These are phyloP conservation scores for Archips crataeganus DNA, from an alignment of 2,888 invertebrate species.

Conservation along the genomic window DNA sequence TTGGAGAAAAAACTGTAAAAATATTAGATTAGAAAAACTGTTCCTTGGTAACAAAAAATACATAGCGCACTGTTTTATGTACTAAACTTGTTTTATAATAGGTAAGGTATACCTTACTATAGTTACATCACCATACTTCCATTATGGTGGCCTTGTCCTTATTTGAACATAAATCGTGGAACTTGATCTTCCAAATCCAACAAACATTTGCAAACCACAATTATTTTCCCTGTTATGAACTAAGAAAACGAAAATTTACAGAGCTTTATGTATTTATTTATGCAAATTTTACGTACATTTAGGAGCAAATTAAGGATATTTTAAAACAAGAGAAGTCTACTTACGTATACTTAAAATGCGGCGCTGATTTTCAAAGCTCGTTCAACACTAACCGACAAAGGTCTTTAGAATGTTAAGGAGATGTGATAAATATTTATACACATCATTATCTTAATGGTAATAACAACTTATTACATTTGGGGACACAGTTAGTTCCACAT, in stretches of 20 bases:
- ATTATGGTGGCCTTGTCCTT: too few relatives aligned
- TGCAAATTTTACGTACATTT: neutral
- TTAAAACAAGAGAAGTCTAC: neutral
- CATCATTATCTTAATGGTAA: neutral
- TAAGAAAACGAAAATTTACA: neutral
- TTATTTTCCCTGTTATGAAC: neutral
- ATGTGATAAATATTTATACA: conserved; percentile 1
- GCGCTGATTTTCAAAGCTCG: neutral
- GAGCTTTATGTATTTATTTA: neutral
- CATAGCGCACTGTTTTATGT: too few relatives aligned
- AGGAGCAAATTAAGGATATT: neutral
- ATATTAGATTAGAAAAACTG: too few relatives aligned
- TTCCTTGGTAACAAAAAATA: too few relatives aligned
- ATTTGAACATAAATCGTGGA: neutral
- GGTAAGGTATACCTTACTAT: too few relatives aligned
- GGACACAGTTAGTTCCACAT: neutral
- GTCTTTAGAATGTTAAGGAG: neutral
- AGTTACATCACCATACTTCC: too few relatives aligned
- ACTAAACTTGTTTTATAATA: too few relatives aligned
- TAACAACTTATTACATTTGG: neutral
- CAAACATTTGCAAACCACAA: neutral
- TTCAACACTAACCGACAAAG: neutral
- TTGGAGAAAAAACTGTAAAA: too few relatives aligned
- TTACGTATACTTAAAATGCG: neutral
- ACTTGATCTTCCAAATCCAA: neutral